Percentiles rank a stretch among this genome's conserved stretches.
Evolutionary conservation across 2,797 vertebrate genomes (phyloP).

Genomic region (Agapornis canus): DNA sequence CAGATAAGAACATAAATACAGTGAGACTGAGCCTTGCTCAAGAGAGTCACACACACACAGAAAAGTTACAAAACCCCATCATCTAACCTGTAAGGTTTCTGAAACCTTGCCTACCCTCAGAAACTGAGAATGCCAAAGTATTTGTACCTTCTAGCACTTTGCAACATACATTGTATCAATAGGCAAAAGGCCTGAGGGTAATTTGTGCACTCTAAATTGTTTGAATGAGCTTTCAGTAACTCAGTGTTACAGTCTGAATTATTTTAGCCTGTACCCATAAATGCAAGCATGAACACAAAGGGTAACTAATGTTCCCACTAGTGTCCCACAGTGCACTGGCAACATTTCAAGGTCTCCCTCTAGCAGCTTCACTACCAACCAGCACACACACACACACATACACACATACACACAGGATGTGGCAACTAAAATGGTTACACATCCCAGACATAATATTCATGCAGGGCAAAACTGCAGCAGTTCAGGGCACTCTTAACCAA

Average conservation of each 20-base stretch:
- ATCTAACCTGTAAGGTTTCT: background rate
- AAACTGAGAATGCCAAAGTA: background rate
- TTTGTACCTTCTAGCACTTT: background rate
- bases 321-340: background rate
- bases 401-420: too few species aligned
- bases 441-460: background rate
- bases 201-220: background rate
- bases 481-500: background rate
- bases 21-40: background rate
- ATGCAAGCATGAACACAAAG: background rate
- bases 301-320: background rate
- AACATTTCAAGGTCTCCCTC: background rate
- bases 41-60: background rate
- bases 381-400: background rate
- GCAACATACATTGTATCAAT: background rate
- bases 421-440: background rate
- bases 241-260: background rate
- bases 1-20: fast-evolving
- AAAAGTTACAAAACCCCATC: background rate
- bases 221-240: constrained; percentile 7
- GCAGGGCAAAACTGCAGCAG: background rate
- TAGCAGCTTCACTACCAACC: background rate
- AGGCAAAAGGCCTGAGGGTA: background rate
- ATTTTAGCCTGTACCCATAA: background rate
- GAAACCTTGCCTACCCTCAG: background rate